Evolutionary conservation across 2,113 vertebrate species (phyloP).

Genomic region (Holacanthus passer): DNA sequence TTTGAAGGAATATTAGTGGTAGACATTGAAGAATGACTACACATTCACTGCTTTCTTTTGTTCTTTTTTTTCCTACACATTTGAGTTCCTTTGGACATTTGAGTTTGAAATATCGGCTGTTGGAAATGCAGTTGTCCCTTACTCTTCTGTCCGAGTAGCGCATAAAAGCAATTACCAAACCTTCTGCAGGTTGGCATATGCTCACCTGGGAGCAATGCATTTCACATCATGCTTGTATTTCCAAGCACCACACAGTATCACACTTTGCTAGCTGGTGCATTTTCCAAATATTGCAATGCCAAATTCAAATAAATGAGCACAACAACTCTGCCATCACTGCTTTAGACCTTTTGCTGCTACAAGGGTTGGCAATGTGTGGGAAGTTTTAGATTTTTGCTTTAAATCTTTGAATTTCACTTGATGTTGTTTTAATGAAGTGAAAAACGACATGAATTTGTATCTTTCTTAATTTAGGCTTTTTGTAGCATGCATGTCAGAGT

Average conservation of each 20-base stretch:
- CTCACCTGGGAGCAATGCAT: slow-evolving; percentile 17
- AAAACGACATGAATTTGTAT: not conserved
- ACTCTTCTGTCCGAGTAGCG: not conserved
- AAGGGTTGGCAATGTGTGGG: slow-evolving; percentile 15
- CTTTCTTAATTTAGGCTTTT: slow-evolving; percentile 9
- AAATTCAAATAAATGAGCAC: slow-evolving; percentile 14
- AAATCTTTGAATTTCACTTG: not conserved
- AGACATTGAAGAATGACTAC: slow-evolving; percentile 23
- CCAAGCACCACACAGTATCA: slow-evolving; percentile 26
- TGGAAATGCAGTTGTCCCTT: slow-evolving; percentile 41
- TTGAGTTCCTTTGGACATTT: slow-evolving; percentile 25
- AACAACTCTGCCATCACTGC: slow-evolving; percentile 24
- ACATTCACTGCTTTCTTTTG: slow-evolving; percentile 29
- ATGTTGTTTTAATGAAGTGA: not conserved
- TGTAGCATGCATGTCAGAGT: slow-evolving; percentile 58
- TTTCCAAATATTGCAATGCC: not conserved
- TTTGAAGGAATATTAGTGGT: slow-evolving; percentile 48
- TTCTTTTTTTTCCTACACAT: slow-evolving; percentile 1
- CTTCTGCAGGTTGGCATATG: slow-evolving; percentile 5
- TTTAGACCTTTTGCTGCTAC: slow-evolving; percentile 13
- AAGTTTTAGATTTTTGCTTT: slow-evolving; percentile 17
- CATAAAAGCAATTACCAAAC: not conserved
- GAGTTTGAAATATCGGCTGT: slow-evolving; percentile 38
- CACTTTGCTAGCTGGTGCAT: slow-evolving; percentile 13
- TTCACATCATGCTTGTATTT: slow-evolving; percentile 45